Percentiles rank a stretch among this genome's conserved stretches.
phyloP scores from a whole-genome alignment of 2,797 vertebrate species.

The Sebastes oblongus region DNA sequence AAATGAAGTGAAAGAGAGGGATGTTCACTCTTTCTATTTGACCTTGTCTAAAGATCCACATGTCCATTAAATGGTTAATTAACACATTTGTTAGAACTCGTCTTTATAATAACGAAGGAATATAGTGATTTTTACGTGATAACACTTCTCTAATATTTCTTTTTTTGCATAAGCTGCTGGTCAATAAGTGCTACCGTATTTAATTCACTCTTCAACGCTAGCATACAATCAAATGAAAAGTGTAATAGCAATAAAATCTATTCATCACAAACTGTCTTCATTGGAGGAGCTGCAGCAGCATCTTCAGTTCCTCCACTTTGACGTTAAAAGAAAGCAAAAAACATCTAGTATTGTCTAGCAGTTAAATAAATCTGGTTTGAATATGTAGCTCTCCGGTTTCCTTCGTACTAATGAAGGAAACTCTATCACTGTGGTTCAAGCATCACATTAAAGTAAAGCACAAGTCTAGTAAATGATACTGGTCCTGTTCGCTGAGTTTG shows the following conservation, averaged over 20 bases:
- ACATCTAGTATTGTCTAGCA: neutral
- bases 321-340: slow-evolving; percentile 29
- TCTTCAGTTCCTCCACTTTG: neutral
- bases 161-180: neutral
- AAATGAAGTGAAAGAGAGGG: neutral
- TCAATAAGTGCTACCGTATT: slow-evolving; percentile 6
- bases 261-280: slow-evolving; percentile 4
- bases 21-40: neutral
- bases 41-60: slow-evolving; percentile 5
- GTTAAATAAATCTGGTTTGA: slow-evolving; percentile 46
- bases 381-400: slow-evolving; percentile 33
- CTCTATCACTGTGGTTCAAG: slow-evolving; percentile 37
- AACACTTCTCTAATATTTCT: neutral
- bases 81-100: neutral
- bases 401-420: slow-evolving; percentile 42
- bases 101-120: neutral
- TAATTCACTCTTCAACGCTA: slow-evolving; percentile 18
- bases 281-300: slow-evolving; percentile 2
- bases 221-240: slow-evolving; percentile 23
- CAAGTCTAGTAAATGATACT: slow-evolving; percentile 23
- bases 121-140: neutral
- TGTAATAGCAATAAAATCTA: slow-evolving; percentile 41
- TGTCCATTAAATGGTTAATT: neutral
- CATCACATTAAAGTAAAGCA: slow-evolving; percentile 27
- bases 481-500: slow-evolving; percentile 44